Base-by-base conservation (phyloP, 2,888 invertebrate species). In the Drosophila diplacantha region DNA sequence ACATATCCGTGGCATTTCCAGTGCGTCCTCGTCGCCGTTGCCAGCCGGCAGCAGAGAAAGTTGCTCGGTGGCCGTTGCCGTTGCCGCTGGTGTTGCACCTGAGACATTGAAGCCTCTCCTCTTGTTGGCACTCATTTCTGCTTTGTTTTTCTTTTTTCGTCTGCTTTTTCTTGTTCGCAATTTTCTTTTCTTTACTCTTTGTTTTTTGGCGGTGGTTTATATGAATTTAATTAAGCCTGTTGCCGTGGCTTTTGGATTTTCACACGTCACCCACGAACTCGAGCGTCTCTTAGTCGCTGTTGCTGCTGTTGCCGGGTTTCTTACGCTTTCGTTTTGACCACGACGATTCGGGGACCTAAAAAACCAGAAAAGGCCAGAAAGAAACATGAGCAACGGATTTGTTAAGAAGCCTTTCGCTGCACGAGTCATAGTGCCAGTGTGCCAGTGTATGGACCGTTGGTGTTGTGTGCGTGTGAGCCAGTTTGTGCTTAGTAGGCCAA, bases 401-500 rank as follows among this genome's bases (percentile, higher is more conserved):
- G 63, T 50, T 51, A 34, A 62, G 39, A 68, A 60, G 49, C 66
- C 69, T 67, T 67, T 67, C 69, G 38, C 60, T 43, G 46, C 39
- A 35, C 32, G 24, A 58, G 37, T 20, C 52, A 52, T 35, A 24
- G 56, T 57, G 31, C 29, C 38, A 26, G 38, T 49, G 38, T 46
- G 46, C n/a, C 5, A 57, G 67, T 55, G 41, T 41, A 26, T 29
- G 38, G 52, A n/a, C n/a, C 29, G 2, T 1, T 38, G 34, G 34
- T 38, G 52, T 49, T 24, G 47, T 52, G 37, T 52, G 38, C 38
- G 44, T 55, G 61, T 41, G 46, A 58, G 63, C 46, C 68, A 72
- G 72, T 79, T 77, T 68, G 37, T 18, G 32, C 59, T 80, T 80
- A 73, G 74, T 76, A 79, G 76, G 76, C 82, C 76, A 81, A 63